These are phyloP conservation scores for Gymnobelideus leadbeateri DNA, from an alignment of 2,113 vertebrate species.

Conservation along the genomic window DNA sequence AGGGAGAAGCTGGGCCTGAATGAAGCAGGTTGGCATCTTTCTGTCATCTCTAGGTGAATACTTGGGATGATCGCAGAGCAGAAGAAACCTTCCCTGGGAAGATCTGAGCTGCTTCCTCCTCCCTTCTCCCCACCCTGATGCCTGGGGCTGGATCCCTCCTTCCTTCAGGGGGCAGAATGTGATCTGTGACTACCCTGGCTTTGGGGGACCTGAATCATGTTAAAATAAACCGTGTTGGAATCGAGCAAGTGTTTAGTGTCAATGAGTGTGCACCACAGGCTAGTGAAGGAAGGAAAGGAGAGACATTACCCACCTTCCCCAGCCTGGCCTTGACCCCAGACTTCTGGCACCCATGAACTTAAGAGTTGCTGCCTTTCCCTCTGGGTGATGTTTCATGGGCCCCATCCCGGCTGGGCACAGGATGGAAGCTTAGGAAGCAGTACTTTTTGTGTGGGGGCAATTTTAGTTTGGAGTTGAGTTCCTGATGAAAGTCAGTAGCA, in stretches of 20 bases:
- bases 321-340: neutral
- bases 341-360: neutral
- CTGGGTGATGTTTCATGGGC: neutral
- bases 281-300: neutral
- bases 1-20: neutral
- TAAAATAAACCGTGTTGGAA: neutral
- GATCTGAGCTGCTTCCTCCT: slow-evolving; percentile 81
- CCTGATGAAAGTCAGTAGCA: neutral
- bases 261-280: neutral
- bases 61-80: slow-evolving; percentile 88
- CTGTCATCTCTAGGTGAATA: slow-evolving; percentile 80
- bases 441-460: neutral
- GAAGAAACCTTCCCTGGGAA: slow-evolving; percentile 90
- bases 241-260: neutral
- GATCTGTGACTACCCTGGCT: neutral
- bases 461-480: neutral
- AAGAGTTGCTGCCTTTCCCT: neutral
- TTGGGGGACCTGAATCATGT: slow-evolving; percentile 60
- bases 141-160: slow-evolving; percentile 23
- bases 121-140: neutral
- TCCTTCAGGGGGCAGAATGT: slow-evolving; percentile 30
- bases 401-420: neutral
- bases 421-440: neutral
- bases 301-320: neutral
- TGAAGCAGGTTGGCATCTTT: neutral